phyloP scores from a whole-genome alignment of 2,797 vertebrate species.

The Pseudomugil tenellus region DNA sequence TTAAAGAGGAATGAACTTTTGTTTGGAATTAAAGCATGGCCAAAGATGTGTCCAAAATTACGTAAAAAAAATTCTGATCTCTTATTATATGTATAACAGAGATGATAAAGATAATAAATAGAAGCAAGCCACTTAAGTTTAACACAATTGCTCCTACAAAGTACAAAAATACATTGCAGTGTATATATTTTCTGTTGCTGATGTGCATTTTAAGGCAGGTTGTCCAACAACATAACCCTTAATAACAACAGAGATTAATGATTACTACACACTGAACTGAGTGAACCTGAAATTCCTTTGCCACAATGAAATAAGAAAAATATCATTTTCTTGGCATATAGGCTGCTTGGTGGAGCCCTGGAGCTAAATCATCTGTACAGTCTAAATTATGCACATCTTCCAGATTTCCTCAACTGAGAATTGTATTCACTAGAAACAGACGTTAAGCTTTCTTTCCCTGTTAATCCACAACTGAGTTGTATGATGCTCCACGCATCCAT shows the following conservation, averaged over 20 bases:
- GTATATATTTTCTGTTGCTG: background rate
- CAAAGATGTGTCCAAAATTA: background rate
- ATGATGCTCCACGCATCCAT: background rate
- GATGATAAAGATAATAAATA: background rate
- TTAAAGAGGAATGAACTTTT: too few relatives aligned
- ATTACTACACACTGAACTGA: conserved; percentile 17
- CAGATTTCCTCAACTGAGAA: background rate
- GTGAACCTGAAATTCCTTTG: conserved; percentile 13
- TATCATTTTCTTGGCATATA: conserved; percentile 8
- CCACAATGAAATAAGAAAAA: background rate
- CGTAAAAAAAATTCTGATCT: background rate
- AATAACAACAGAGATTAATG: conserved; percentile 12
- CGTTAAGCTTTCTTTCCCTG: background rate
- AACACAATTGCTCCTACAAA: background rate
- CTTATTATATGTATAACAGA: background rate
- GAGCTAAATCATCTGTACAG: background rate
- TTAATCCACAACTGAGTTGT: background rate
- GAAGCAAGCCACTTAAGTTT: background rate
- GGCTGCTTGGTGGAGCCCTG: background rate
- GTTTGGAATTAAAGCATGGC: too few relatives aligned
- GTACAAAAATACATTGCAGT: conserved; percentile 11
- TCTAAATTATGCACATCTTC: background rate
- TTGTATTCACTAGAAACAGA: background rate
- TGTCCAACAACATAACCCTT: background rate
- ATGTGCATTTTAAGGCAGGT: background rate